These are phyloP conservation scores for Gobiocypris rarus DNA, from an alignment of 2,113 vertebrate genomes.

Conservation along the genomic window DNA sequence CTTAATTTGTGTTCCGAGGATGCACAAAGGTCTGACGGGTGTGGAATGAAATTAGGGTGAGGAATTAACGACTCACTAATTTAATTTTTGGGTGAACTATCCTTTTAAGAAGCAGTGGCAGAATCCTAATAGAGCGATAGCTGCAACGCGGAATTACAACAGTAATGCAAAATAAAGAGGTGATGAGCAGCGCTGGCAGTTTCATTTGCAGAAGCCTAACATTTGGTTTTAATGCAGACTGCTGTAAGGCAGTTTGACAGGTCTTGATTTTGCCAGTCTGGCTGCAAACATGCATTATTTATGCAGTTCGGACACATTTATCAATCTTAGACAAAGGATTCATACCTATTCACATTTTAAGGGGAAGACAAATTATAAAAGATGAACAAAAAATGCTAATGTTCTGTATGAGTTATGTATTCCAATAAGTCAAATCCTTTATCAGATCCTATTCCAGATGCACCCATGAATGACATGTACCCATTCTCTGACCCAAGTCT, in stretches of 20 bases:
- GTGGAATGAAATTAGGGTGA: no score
- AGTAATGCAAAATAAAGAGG: conserved; percentile 39
- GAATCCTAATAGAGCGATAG: conserved; percentile 14
- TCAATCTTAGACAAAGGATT: not conserved
- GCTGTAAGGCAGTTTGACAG: not conserved
- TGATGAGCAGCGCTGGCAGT: conserved; percentile 22
- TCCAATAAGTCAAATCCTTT: not conserved
- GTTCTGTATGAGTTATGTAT: not conserved
- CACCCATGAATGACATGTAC: not conserved
- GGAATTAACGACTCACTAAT: no score
- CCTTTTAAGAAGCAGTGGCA: not conserved
- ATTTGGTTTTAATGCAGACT: conserved; percentile 6
- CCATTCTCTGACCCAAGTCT: not conserved
- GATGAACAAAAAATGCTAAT: not conserved
- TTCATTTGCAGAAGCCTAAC: conserved; percentile 42
- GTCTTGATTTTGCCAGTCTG: not conserved
- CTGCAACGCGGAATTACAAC: conserved; percentile 35
- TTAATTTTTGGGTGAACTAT: no score
- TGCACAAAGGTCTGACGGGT: no score
- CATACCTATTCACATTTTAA: not conserved
- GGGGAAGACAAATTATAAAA: not conserved
- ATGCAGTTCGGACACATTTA: not conserved
- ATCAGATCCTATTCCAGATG: not conserved
- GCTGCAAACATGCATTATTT: not conserved
- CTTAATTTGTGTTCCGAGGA: no score